phyloP scores from a whole-genome alignment of 2,113 vertebrate genomes.

The Poeciliopsis occidentalis region DNA sequence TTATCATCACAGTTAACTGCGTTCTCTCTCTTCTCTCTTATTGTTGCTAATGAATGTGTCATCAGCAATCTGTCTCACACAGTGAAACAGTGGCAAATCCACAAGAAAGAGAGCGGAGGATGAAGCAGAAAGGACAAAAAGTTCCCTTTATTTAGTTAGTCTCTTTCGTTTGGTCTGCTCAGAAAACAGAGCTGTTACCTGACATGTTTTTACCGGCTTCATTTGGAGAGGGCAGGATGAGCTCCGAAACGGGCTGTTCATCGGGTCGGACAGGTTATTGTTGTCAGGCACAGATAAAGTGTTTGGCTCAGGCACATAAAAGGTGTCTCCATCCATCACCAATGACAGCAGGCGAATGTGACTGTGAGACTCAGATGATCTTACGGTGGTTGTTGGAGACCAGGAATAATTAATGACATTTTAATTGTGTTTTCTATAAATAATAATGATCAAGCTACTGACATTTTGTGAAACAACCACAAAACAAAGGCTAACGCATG shows the following conservation, averaged over 20 bases:
- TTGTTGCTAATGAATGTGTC: constrained; percentile 69
- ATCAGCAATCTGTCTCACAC: constrained; percentile 52
- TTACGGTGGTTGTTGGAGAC: too few relatives aligned
- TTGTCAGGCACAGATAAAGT: constrained; percentile 29
- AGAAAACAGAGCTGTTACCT: constrained; percentile 61
- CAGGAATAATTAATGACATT: background rate
- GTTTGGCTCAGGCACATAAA: constrained; percentile 5
- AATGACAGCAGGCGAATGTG: background rate
- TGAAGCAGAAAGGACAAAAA: constrained; percentile 19
- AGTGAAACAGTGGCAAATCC: constrained; percentile 7
- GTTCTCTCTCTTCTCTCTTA: constrained; percentile 39
- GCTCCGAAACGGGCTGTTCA: constrained; percentile 22
- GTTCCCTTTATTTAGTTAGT: background rate
- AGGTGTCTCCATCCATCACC: constrained; percentile 1
- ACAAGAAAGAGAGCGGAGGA: background rate
- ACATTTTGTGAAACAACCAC: too few relatives aligned
- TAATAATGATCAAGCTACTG: too few relatives aligned
- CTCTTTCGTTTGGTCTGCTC: constrained; percentile 43
- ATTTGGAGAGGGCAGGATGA: constrained; percentile 34
- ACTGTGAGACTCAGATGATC: too few relatives aligned
- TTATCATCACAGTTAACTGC: constrained; percentile 59
- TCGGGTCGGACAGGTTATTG: constrained; percentile 28
- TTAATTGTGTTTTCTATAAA: too few relatives aligned
- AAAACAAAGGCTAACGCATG: too few relatives aligned
- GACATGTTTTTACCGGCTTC: constrained; percentile 32